A percentile compares a stretch with the other conserved stretches of the same genome.
Conservation (phyloP, 2,797 vertebrate species). For the Myiotriccus ornatus region DNA sequence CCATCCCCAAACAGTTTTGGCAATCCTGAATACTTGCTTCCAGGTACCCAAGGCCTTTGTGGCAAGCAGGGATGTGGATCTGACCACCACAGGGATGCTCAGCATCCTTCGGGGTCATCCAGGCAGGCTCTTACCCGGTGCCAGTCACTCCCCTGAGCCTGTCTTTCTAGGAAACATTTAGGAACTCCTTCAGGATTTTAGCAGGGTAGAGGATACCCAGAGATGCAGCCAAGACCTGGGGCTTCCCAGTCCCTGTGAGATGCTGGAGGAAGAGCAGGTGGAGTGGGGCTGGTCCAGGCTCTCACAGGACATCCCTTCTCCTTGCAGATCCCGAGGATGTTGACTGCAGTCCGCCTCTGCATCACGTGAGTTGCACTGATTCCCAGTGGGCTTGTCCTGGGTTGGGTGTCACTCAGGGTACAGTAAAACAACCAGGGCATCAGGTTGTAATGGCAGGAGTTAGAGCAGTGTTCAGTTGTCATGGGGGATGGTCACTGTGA, state of each 20-base stretch:
- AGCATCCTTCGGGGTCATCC: not conserved
- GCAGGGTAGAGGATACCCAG: not conserved
- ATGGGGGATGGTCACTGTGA: not conserved
- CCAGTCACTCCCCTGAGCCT: not conserved
- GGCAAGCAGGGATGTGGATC: not conserved
- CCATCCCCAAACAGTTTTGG: not conserved
- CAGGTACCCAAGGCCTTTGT: no score
- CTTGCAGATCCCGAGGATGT: constrained; percentile 91
- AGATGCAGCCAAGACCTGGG: not conserved
- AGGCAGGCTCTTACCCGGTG: not conserved
- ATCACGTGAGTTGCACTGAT: constrained; percentile 78
- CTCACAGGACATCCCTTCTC: not conserved
- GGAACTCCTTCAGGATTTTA: not conserved
- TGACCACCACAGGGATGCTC: fast-evolving
- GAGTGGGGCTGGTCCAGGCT: not conserved
- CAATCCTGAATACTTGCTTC: not conserved
- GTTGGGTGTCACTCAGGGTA: not conserved
- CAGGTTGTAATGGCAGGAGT: not conserved
- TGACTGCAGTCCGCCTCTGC: constrained; percentile 84
- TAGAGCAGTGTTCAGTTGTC: not conserved
- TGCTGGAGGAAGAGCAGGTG: not conserved
- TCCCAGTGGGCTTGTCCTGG: fast-evolving
- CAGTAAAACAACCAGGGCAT: not conserved
- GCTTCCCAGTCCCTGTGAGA: not conserved
- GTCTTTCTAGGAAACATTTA: not conserved